Evolutionary conservation across 2,888 invertebrate species (phyloP), one percentile per base, ranked within the genome.

Genomic region (Zeuzera pyrina): DNA sequence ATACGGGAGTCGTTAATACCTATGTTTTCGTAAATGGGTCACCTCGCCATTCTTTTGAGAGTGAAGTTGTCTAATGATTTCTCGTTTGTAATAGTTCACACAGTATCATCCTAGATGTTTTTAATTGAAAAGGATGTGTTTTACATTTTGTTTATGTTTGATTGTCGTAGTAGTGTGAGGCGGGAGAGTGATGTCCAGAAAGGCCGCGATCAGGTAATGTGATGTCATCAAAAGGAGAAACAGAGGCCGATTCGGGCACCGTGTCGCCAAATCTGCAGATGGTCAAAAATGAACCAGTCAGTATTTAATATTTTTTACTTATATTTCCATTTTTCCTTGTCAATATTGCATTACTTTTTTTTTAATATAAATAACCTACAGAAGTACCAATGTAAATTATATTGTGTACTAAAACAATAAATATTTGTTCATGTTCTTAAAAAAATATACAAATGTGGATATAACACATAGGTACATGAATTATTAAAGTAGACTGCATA

Each of bases 211-310:
- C 61, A 74, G 72, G 71, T 70, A 68, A 72, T 81, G 84, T 83
- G 81, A 84, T 84, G 84, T 84, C 84, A 81, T 81, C 83, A 69
- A 78, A 83, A 73, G 83, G 81, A 67, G 84, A 84, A 77, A 83
- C 84, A 58, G 84, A 84, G 72, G 84, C 84, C 71, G 84, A 84
- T 51, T 84, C 84, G 48, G 84, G 84, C 78, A 81, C 84, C 50
- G 72, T 83, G 64, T 84, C 84, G 54, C 84, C 84, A 37, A 79
- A 73, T 57, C 54, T 72, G 45, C 45, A 64, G 45, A 52, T 53
- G 55, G 67, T 78, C 38, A 83, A 81, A 71, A 81, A 76, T 79
- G 83, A 83, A 72, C 76, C 76, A 66, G 79, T 81, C 45, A 68
- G 65, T 71, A 55, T 12, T n/a, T 19, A 21, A 3, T 26, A 25